Evolutionary conservation across 2,888 invertebrate genomes (phyloP).

Genomic region (Yponomeuta plumbellus): DNA sequence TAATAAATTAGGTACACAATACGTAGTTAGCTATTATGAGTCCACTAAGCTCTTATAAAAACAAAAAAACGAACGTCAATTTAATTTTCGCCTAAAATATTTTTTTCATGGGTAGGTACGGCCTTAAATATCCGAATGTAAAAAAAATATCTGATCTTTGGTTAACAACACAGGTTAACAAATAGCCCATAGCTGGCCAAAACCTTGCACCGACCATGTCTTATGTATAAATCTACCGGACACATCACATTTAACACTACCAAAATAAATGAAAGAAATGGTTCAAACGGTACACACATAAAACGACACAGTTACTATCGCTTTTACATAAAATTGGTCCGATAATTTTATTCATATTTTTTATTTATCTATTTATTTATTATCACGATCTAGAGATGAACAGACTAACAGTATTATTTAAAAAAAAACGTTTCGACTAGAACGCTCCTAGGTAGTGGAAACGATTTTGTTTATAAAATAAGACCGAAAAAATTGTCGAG

Average conservation of each 20-base stretch:
- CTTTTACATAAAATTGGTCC: constrained; percentile 75
- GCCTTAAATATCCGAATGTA: too few relatives aligned
- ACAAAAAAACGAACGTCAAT: too few relatives aligned
- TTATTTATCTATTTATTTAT: background rate
- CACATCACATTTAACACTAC: constrained; percentile 41
- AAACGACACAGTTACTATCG: constrained; percentile 39
- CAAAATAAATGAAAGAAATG: constrained; percentile 26
- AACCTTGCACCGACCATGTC: background rate
- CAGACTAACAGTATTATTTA: too few relatives aligned
- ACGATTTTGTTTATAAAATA: too few relatives aligned
- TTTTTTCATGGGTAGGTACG: too few relatives aligned
- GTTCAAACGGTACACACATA: constrained; percentile 21
- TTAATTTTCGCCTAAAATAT: too few relatives aligned
- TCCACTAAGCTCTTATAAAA: too few relatives aligned
- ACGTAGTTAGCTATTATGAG: too few relatives aligned
- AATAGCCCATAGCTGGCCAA: background rate
- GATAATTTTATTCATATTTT: constrained; percentile 42
- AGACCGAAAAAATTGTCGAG: background rate
- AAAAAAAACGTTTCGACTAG: too few relatives aligned
- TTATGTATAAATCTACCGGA: constrained; percentile 26
- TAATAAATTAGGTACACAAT: too few relatives aligned
- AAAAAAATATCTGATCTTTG: background rate
- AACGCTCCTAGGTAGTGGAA: too few relatives aligned
- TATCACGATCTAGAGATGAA: constrained; percentile 6
- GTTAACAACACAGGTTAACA: too few relatives aligned